Base-by-base conservation (phyloP, 2,113 vertebrate genomes). In the Regulus satrapa region DNA sequence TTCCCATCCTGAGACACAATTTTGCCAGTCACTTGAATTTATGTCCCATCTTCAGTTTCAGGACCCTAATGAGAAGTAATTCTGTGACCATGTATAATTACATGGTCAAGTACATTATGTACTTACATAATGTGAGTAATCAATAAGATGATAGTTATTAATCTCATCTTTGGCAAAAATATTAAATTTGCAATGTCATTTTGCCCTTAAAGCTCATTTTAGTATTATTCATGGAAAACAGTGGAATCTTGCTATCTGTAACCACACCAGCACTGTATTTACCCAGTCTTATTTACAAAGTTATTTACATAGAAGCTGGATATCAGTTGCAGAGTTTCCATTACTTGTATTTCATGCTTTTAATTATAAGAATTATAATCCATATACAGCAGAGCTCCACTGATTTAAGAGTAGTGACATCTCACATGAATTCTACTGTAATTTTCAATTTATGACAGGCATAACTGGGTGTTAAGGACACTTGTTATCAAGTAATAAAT, bases 381-480 rank as follows among this genome's bases (percentile, higher is more conserved):
- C n/a, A 49, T 34, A 26, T 14, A 19, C 2, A 28, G 10, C 1
- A 0, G 49, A 54, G 1, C 24, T 75, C 9, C 24, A 12, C 13
- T 58, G 18, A 51, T 68, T 89, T 74, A 62, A 56, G 20, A 49
- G 28, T 34, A 69, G 4, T 48, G 31, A 55, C 7, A 40, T 45
- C 20, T 73, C 8, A 28, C 0, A 2, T 3, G 3, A 80, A 63
- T 62, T 83, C 31, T 49, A 58, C 8, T 85, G 8, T 76, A 72
- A 73, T 89, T 52, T 29, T 82, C 31, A 31, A 48, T 55, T 76
- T 74, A 43, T 19, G 12, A 62, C 13, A 62, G 79, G 34, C 10
- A 68, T 36, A 89, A 61, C 7, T 18, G 32, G 2, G 2, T 73
- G 62, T 12, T 82, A 66, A 72, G n/a, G 36, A 40, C 24, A 9